Percentiles rank a stretch among this genome's conserved stretches.
These are phyloP conservation scores for Tiliqua scincoides DNA, from an alignment of 2,113 vertebrate genomes.

Conservation along the genomic window DNA sequence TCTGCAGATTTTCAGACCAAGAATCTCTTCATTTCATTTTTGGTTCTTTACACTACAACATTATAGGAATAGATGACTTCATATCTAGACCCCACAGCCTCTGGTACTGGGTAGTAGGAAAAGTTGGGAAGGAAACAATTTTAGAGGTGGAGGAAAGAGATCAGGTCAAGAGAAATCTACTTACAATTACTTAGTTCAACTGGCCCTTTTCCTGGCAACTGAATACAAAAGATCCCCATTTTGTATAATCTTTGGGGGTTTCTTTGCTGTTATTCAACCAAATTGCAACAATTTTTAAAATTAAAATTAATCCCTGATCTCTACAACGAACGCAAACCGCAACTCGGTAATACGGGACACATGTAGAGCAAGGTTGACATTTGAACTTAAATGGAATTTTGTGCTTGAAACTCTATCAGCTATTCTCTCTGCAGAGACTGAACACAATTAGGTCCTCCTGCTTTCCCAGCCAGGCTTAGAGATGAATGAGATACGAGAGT, in stretches of 20 bases:
- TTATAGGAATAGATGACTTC: neutral
- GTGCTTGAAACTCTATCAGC: constrained; percentile 59
- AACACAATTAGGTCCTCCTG: constrained; percentile 36
- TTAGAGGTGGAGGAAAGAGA: constrained; percentile 39
- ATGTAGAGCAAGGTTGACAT: constrained; percentile 17
- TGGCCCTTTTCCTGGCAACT: constrained; percentile 55
- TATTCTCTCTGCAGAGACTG: constrained; percentile 50
- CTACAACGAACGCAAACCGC: constrained; percentile 40
- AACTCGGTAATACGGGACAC: constrained; percentile 36
- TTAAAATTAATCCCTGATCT: constrained; percentile 44
- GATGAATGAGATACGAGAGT: constrained; percentile 28
- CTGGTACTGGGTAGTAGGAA: constrained; percentile 29
- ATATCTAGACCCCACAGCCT: constrained; percentile 29
- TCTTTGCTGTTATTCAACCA: constrained; percentile 52
- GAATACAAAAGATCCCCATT: constrained; percentile 61
- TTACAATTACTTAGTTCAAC: constrained; percentile 57
- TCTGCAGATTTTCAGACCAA: neutral
- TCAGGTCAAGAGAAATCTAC: constrained; percentile 47
- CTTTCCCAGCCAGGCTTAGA: constrained; percentile 38
- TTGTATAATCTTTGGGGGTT: constrained; percentile 41
- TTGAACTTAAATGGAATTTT: constrained; percentile 59
- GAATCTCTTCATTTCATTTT: neutral
- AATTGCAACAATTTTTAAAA: constrained; percentile 54
- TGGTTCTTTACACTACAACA: neutral
- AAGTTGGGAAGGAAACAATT: constrained; percentile 7